A percentile compares a stretch with the other conserved stretches of the same genome.
Evolutionary conservation across 2,113 vertebrate species (phyloP).

Genomic region (Psettodes erumei): DNA sequence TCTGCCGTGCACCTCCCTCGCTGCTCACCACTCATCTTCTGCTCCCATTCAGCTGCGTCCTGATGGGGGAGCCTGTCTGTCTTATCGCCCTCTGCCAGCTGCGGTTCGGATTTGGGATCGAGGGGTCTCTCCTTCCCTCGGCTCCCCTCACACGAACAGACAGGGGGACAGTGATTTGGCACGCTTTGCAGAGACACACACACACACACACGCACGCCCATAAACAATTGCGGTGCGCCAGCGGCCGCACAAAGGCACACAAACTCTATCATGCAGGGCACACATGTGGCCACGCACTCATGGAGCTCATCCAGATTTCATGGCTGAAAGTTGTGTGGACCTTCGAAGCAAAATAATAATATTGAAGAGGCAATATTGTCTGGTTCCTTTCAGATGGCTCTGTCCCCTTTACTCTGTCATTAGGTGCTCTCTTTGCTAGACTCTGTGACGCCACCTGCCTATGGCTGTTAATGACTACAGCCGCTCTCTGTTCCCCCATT

Average conservation of each 20-base stretch:
- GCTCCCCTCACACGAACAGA: conserved; percentile 33
- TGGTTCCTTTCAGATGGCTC: conserved; percentile 16
- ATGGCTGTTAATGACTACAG: conserved; percentile 63
- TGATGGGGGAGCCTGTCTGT: conserved; percentile 59
- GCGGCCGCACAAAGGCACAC: conserved; percentile 23
- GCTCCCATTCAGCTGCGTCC: conserved; percentile 55
- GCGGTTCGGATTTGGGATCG: conserved; percentile 61
- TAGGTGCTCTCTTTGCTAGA: conserved; percentile 35
- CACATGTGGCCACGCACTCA: conserved; percentile 6
- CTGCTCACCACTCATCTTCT: conserved; percentile 40
- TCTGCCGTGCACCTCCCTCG: conserved; percentile 18
- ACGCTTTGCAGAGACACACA: conserved; percentile 50
- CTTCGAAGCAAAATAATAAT: conserved; percentile 36
- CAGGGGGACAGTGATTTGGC: conserved; percentile 60
- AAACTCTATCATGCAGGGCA: conserved; percentile 6
- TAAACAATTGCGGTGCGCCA: conserved; percentile 47
- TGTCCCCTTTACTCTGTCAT: conserved; percentile 15
- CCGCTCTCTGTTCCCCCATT: conserved; percentile 37
- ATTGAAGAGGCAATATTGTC: conserved; percentile 38
- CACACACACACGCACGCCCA: conserved; percentile 24
- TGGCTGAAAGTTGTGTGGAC: conserved; percentile 29
- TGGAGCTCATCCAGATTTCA: conserved; percentile 50
- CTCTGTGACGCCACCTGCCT: conserved; percentile 49
- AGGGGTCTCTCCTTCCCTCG: conserved; percentile 56
- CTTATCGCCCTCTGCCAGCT: conserved; percentile 76